A percentile compares a stretch with the other conserved stretches of the same genome.
These are phyloP conservation scores for Engystomops pustulosus DNA, from an alignment of 2,113 vertebrate species.

Conservation along the genomic window DNA sequence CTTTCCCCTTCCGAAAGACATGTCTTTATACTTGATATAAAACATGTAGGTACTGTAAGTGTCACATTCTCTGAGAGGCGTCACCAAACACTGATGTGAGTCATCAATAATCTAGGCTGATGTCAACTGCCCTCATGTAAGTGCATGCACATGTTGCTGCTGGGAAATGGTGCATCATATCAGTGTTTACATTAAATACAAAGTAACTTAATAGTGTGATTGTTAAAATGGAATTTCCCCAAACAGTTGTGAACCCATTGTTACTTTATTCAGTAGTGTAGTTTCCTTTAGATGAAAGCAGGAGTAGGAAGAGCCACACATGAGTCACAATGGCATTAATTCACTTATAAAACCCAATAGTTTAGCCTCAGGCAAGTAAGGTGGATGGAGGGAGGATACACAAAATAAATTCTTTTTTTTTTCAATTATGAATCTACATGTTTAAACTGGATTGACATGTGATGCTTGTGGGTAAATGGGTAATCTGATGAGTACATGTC, in stretches of 20 bases:
- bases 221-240: slow-evolving; percentile 13
- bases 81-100: neutral
- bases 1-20: neutral
- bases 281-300: slow-evolving; percentile 18
- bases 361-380: slow-evolving; percentile 16
- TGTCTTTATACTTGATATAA: neutral
- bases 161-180: slow-evolving; percentile 3
- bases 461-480: slow-evolving; percentile 20
- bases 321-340: slow-evolving; percentile 12
- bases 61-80: neutral
- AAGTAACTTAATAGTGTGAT: slow-evolving; percentile 3
- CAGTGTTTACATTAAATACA: slow-evolving; percentile 5
- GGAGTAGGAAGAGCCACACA: neutral
- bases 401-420: slow-evolving; percentile 20
- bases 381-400: neutral
- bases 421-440: slow-evolving; percentile 17
- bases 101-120: slow-evolving; percentile 21
- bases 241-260: slow-evolving; percentile 10
- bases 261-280: neutral
- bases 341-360: slow-evolving; percentile 3
- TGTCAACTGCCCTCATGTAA: neutral
- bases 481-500: slow-evolving; percentile 1
- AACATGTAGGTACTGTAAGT: neutral
- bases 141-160: neutral
- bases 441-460: slow-evolving; percentile 27